Evolutionary conservation across 92 coral and sea anemone genomes (phyloP).

Genomic region (Phenganax marumi): DNA sequence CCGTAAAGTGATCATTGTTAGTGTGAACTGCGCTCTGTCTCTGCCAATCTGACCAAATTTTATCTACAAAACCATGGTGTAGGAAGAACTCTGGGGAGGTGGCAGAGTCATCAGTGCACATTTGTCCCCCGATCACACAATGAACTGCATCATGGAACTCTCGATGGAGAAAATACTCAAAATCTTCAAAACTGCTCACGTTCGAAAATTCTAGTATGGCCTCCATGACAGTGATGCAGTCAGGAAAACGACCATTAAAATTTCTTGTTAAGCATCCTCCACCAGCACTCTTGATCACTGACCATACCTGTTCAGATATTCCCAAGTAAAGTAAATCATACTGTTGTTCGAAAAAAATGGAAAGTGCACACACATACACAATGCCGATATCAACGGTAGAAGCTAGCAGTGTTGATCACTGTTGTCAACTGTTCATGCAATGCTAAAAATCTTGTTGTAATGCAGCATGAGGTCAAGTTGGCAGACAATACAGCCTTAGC

Average conservation of each 20-base stretch:
- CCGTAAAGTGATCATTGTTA: constrained; percentile 20
- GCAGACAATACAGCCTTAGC: no score
- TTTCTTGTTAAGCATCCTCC: constrained; percentile 40
- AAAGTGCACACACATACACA: no score
- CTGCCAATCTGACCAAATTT: constrained; percentile 97
- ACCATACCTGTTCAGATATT: constrained; percentile 42
- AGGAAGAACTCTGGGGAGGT: constrained; percentile 83
- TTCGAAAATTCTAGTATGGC: constrained; percentile 39
- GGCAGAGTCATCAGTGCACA: constrained; percentile 71
- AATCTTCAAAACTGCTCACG: constrained; percentile 50
- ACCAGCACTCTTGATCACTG: constrained; percentile 43
- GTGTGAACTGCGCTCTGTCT: constrained; percentile 53
- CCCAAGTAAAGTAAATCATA: no score
- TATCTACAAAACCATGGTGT: constrained; percentile 89
- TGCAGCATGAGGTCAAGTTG: no score
- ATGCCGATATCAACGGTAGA: no score
- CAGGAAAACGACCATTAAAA: constrained; percentile 41
- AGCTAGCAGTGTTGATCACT: no score
- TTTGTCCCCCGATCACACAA: constrained; percentile 79
- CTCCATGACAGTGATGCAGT: constrained; percentile 34
- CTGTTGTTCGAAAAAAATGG: no score
- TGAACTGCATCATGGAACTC: constrained; percentile 68
- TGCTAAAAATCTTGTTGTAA: no score
- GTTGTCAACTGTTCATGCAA: no score
- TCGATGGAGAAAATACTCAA: constrained; percentile 60